Evolutionary conservation across 1,140 invertebrate species (phyloP).

Genomic region (Camponotus pennsylvanicus): DNA sequence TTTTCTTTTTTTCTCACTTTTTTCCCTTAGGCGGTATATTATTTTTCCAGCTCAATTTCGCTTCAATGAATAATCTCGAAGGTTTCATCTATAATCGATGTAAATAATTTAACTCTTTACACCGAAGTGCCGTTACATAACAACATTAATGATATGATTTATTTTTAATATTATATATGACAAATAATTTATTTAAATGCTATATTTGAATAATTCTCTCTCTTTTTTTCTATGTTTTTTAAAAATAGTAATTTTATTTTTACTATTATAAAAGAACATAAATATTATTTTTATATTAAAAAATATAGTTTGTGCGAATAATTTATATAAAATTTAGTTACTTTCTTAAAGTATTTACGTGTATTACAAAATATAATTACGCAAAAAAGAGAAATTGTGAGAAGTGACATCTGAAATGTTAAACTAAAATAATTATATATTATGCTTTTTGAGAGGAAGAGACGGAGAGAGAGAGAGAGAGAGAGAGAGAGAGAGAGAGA

Average conservation of each 20-base stretch:
- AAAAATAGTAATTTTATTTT: not conserved
- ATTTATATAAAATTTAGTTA: not conserved
- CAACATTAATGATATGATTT: not conserved
- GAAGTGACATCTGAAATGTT: not conserved
- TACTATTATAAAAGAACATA: slow-evolving; percentile 3
- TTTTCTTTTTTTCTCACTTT: too few species aligned
- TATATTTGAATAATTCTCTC: slow-evolving; percentile 24
- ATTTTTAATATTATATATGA: too few species aligned
- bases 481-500: too few species aligned
- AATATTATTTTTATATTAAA: slow-evolving; percentile 1
- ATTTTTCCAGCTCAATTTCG: slow-evolving; percentile 34
- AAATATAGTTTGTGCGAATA: not conserved
- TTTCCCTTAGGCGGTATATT: slow-evolving; percentile 14
- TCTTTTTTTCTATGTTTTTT: not conserved
- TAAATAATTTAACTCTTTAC: slow-evolving; percentile 45
- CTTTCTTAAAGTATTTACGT: not conserved
- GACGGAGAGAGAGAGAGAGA: too few species aligned
- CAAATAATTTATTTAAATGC: not conserved
- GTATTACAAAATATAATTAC: too few species aligned
- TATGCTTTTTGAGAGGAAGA: not conserved
- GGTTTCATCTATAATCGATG: slow-evolving; percentile 20
- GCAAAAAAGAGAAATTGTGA: not conserved
- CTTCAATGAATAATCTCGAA: slow-evolving; percentile 1
- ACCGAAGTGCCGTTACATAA: slow-evolving; percentile 6
- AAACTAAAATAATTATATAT: slow-evolving; percentile 19